Conservation (phyloP, 2,797 vertebrate species). For the Eulemur albifrons region DNA sequence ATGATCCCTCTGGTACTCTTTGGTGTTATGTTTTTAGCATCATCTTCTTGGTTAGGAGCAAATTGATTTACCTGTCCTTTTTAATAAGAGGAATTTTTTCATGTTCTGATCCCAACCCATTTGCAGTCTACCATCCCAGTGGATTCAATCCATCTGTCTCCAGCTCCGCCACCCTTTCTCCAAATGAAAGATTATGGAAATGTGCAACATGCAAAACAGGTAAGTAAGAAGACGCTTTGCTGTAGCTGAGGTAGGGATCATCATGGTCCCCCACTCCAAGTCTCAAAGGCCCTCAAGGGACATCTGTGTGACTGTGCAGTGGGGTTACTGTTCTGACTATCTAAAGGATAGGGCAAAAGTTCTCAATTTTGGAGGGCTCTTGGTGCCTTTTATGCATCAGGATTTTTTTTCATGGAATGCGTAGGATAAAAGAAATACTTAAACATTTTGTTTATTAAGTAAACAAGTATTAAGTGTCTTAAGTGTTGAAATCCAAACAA, state of each 20-base stretch:
- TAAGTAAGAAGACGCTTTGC: not conserved
- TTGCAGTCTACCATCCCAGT: not conserved
- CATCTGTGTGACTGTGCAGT: not conserved
- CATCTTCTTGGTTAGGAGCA: not conserved
- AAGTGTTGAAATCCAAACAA: not conserved
- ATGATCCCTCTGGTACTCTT: not conserved
- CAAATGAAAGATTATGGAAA: not conserved
- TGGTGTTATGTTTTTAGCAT: not conserved
- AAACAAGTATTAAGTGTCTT: not conserved
- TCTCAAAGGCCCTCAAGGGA: not conserved
- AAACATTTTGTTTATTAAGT: not conserved
- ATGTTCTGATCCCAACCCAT: not conserved
- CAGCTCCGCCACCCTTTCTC: not conserved
- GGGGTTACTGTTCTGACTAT: not conserved
- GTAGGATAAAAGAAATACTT: not conserved
- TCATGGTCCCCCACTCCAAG: too few relatives aligned
- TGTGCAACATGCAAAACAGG: not conserved
- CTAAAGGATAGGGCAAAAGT: not conserved
- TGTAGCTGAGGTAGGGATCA: not conserved
- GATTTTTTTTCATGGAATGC: not conserved
- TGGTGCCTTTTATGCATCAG: not conserved
- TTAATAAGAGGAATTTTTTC: not conserved
- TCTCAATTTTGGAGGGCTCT: not conserved
- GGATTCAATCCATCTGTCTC: not conserved
- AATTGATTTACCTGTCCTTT: not conserved